These are phyloP conservation scores for Todiramphus chloris DNA, from an alignment of 2,113 vertebrate genomes.

Conservation along the genomic window DNA sequence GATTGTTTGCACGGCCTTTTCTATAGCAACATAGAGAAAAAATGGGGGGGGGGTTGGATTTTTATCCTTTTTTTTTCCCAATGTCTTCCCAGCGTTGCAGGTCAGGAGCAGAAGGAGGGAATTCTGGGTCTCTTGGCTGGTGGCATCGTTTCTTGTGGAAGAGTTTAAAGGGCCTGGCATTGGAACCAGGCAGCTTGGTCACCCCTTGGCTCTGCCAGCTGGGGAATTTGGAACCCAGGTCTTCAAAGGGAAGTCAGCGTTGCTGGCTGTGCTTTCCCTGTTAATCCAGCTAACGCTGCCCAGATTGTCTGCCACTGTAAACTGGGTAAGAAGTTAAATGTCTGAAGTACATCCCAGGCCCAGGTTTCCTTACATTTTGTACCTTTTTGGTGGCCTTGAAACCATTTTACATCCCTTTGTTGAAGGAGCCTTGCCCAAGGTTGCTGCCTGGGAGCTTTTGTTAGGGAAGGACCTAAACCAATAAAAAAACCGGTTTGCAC, in stretches of 20 bases:
- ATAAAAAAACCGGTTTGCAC: slow-evolving; percentile 19
- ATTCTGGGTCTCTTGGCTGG: neutral
- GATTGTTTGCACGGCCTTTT: neutral
- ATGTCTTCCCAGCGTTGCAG: neutral
- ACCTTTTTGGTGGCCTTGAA: neutral
- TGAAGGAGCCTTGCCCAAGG: neutral
- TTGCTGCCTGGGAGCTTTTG: neutral
- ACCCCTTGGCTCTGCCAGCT: neutral
- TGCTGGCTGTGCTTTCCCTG: neutral
- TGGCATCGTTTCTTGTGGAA: neutral
- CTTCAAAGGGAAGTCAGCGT: neutral
- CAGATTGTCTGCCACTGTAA: neutral
- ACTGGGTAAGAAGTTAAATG: neutral
- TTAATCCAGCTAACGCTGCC: neutral
- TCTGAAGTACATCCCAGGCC: neutral
- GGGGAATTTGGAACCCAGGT: neutral
- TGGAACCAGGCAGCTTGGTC: neutral
- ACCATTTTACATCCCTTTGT: neutral
- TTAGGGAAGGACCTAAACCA: neutral
- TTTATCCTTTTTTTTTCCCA: neutral
- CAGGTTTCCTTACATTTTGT: neutral
- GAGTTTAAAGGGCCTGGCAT: accelerated
- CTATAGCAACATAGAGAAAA: neutral
- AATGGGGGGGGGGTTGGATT: neutral
- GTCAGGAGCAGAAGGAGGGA: neutral